Base-by-base conservation (phyloP, 2,888 invertebrate species). In the Cyrtodaria siliqua region DNA sequence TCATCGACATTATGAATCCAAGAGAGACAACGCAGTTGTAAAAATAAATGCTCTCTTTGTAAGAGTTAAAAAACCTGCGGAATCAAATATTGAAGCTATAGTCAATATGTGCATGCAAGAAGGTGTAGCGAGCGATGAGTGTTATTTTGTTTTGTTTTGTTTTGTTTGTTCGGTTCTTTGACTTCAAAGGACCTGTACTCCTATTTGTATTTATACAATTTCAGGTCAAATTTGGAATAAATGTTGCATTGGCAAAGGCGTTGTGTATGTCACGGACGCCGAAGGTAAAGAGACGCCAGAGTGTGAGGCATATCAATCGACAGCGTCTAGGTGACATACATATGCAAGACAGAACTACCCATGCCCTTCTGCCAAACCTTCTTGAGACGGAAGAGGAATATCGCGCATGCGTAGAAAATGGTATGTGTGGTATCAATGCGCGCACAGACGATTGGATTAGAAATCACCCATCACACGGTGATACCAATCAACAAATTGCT, bases 241-340 rank as follows among this genome's bases (percentile, higher is more conserved):
- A 99, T 91, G 97, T 97, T 94, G 99, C 99, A 98, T 95, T 99
- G 94, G 99, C 99, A 89, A 98, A 98, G 96, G 94, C 99, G 90
- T 95, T 99, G 93, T 96, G 98, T 91, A 99, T 99, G 99, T 96
- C 96, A 90, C 95, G 99, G 91, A 99, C 99, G 50, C 98, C 98
- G 62, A 75, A 72, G 27, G 78, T 74, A 14, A 81, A 81, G 53
- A 63, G 75, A 14, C 62, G 78, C 18, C 78, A 75, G 59, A 78
- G 69, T 77, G 96, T 98, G 91, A 33, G 4, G 33, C 33, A 33
- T 12, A 95, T 97, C 94, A 96, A 97, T 96, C 96, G 96, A 92
- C 97, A 97, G 92, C 96, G 97, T 92, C 95, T 97, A 95, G 86
- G 96, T 68, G 97, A 97, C 94, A 95, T 97, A 92, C 97, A 97